Conservation (phyloP, 2,113 vertebrate species). For the Channa argus region DNA sequence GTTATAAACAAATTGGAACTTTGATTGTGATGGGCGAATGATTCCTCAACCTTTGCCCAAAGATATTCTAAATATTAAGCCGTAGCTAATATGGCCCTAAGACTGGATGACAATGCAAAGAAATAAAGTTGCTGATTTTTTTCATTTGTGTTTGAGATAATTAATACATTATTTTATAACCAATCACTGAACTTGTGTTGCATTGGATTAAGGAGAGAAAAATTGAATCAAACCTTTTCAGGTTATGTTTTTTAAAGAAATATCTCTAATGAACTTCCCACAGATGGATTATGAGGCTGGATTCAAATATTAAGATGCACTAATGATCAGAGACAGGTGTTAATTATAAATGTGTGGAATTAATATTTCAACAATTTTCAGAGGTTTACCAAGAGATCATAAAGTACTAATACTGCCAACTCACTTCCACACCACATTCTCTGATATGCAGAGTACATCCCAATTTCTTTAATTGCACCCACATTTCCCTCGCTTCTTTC, state of each 20-base stretch:
- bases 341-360: conserved; percentile 1
- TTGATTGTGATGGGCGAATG: conserved; percentile 2
- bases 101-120: neutral
- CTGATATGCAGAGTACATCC: conserved; percentile 3
- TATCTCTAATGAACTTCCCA: neutral
- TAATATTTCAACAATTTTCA: neutral
- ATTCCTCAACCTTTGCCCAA: conserved; percentile 15
- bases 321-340: conserved; percentile 19
- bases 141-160: neutral
- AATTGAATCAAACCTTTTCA: neutral
- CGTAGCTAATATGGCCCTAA: neutral
- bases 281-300: conserved; percentile 40
- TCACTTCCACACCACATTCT: conserved; percentile 13
- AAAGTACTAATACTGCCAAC: neutral
- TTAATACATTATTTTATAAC: conserved; percentile 2
- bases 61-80: conserved; percentile 1
- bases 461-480: too few species aligned
- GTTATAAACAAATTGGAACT: conserved; percentile 43
- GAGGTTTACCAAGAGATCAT: neutral
- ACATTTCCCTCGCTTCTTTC: too few species aligned
- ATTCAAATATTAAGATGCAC: conserved; percentile 54
- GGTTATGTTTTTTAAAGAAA: neutral
- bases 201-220: neutral
- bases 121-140: conserved; percentile 7
- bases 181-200: neutral